Conservation (phyloP, 2,888 invertebrate species). For the Drosophila setosimentum region DNA sequence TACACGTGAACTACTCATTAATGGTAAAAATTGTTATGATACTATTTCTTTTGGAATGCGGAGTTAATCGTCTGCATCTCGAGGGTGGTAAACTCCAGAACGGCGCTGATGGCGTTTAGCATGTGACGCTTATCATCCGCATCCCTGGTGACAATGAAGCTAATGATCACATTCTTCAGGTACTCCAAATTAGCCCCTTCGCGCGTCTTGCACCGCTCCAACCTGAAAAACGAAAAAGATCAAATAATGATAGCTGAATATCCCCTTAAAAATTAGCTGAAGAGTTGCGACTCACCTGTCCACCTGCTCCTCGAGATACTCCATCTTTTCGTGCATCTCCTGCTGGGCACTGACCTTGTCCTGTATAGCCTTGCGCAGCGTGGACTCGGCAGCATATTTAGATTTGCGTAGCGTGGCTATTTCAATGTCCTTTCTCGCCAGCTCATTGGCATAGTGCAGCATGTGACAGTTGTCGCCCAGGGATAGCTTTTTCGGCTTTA, state of each 20-base stretch:
- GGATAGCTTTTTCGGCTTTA: slow-evolving; percentile 79
- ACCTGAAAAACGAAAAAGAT: slow-evolving; percentile 74
- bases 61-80: slow-evolving; percentile 87
- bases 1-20: slow-evolving; percentile 8
- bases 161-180: slow-evolving; percentile 94
- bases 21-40: slow-evolving; percentile 8
- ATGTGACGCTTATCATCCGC: slow-evolving; percentile 90
- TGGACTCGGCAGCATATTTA: slow-evolving; percentile 88
- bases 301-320: slow-evolving; percentile 88
- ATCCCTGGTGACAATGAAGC: slow-evolving; percentile 91
- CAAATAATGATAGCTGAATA: neutral
- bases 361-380: slow-evolving; percentile 87
- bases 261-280: too few relatives aligned
- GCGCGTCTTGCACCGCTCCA: slow-evolving; percentile 90
- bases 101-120: slow-evolving; percentile 95
- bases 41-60: slow-evolving; percentile 81
- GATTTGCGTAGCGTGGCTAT: slow-evolving; percentile 90
- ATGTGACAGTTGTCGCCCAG: slow-evolving; percentile 90
- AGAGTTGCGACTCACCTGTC: slow-evolving; percentile 86
- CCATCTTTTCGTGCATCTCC: slow-evolving; percentile 85
- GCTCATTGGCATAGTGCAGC: slow-evolving; percentile 93
- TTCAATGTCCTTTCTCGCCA: slow-evolving; percentile 92
- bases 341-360: slow-evolving; percentile 87
- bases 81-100: slow-evolving; percentile 91
- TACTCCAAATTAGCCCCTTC: slow-evolving; percentile 96